Evolutionary conservation across 2,113 vertebrate genomes (phyloP).

Genomic region (Onychostruthus taczanowskii): DNA sequence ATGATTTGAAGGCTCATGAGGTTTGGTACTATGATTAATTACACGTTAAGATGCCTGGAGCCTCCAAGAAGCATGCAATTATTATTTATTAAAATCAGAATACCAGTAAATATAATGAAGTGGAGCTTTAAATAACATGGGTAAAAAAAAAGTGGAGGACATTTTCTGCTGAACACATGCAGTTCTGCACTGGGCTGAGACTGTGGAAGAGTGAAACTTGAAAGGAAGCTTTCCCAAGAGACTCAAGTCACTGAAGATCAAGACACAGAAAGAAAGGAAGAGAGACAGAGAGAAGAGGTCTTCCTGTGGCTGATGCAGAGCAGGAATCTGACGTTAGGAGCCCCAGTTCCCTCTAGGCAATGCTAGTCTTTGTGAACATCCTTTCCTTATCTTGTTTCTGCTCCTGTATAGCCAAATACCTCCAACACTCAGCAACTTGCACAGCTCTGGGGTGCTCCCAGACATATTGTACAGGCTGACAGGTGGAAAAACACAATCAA

Average conservation of each 20-base stretch:
- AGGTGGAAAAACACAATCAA: background rate
- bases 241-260: background rate
- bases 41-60: slow-evolving; percentile 9
- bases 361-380: background rate
- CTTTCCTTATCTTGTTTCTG: background rate
- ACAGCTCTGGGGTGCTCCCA: background rate
- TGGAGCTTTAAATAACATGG: slow-evolving; percentile 19
- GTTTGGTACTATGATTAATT: slow-evolving; percentile 58
- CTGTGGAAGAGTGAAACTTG: background rate
- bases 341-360: background rate
- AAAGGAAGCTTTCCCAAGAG: background rate
- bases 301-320: background rate
- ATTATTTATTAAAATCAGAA: slow-evolving; percentile 59
- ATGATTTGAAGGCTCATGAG: slow-evolving; percentile 50
- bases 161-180: slow-evolving; percentile 17
- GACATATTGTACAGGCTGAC: background rate
- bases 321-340: background rate
- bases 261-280: background rate
- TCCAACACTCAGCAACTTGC: background rate
- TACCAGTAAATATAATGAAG: slow-evolving; percentile 47
- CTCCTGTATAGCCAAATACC: background rate
- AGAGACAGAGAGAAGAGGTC: background rate
- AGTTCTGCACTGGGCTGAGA: background rate
- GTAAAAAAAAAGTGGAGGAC: background rate
- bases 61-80: background rate